Conservation (phyloP, 2,113 vertebrate species). For the Cygnus atratus region DNA sequence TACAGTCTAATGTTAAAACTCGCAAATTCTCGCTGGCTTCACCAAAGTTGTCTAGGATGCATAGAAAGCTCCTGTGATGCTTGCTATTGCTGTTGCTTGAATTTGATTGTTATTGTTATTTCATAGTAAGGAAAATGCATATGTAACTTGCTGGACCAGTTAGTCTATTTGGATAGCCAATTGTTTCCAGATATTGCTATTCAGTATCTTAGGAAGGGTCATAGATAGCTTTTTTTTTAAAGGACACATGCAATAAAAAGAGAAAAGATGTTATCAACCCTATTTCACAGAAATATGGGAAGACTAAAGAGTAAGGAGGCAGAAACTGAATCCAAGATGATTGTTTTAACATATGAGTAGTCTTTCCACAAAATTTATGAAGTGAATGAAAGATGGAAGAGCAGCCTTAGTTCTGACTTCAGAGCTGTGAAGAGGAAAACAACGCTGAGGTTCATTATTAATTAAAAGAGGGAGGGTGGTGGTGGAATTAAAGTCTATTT, state of each 20-base stretch:
- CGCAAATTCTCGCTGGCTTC: neutral
- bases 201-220: neutral
- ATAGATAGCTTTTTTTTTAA: neutral
- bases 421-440: conserved; percentile 18
- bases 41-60: neutral
- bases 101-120: neutral
- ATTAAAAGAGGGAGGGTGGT: conserved; percentile 3
- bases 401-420: neutral
- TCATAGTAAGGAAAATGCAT: neutral
- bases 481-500: conserved; percentile 46
- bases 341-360: neutral
- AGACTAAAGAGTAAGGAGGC: neutral
- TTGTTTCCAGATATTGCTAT: neutral
- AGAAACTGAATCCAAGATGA: neutral
- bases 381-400: neutral
- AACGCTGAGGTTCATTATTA: conserved; percentile 21
- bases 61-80: accelerated
- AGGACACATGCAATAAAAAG: neutral
- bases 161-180: neutral
- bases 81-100: accelerated
- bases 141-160: neutral
- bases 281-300: neutral
- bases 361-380: neutral
- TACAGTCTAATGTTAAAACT: neutral
- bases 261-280: neutral